Percentiles rank a stretch among this genome's conserved stretches.
Conservation (phyloP, 1,140 invertebrate genomes). For the Drosophila kikkawai region DNA sequence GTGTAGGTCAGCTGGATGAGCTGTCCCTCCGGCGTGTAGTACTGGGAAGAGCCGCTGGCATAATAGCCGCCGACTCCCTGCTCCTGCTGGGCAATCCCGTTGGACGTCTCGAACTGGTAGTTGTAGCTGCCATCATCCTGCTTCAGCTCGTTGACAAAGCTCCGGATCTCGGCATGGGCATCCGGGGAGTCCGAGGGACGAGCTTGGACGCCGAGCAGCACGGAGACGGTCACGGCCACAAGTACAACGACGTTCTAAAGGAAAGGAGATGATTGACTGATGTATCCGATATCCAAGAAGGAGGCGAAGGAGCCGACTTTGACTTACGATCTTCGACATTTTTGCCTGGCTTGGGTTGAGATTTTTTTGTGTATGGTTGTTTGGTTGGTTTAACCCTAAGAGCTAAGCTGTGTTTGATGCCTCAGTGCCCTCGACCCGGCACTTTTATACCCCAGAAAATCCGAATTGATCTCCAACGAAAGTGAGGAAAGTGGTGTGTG, state of each 20-base stretch:
- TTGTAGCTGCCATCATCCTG: constrained; percentile 86
- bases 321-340: constrained; percentile 76
- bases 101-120: constrained; percentile 87
- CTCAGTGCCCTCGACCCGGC: constrained; percentile 34
- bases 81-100: constrained; percentile 88
- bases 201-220: constrained; percentile 30
- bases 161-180: constrained; percentile 74
- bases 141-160: constrained; percentile 70
- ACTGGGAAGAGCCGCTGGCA: constrained; percentile 74
- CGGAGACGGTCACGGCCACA: constrained; percentile 39
- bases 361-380: constrained; percentile 39
- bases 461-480: constrained; percentile 48
- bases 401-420: constrained; percentile 74
- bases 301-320: neutral
- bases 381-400: constrained; percentile 66
- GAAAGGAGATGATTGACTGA: constrained; percentile 4
- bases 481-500: constrained; percentile 54
- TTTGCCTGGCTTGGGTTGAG: constrained; percentile 65
- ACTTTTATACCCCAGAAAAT: constrained; percentile 62
- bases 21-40: constrained; percentile 84
- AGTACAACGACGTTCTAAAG: constrained; percentile 47
- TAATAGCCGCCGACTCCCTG: constrained; percentile 85
- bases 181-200: constrained; percentile 63
- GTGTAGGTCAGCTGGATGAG: constrained; percentile 86
- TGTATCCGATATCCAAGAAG: neutral